Evolutionary conservation across 2,113 vertebrate genomes (phyloP).

Genomic region (Tricholaema leucomelas): DNA sequence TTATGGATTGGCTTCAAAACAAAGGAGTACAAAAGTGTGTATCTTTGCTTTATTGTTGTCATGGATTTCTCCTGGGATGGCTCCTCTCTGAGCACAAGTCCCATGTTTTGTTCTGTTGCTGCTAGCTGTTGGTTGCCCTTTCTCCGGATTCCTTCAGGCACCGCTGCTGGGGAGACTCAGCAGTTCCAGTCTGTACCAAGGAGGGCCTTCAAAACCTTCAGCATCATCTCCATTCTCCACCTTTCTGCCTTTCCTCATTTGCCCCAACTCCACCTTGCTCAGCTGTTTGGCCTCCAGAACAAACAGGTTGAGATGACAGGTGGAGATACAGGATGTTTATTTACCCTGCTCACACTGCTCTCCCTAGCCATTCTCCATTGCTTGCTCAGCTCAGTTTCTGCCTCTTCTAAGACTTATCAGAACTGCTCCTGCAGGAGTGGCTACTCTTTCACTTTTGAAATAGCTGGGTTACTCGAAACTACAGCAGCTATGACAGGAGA

Average conservation of each 20-base stretch:
- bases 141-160: neutral
- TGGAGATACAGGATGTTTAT: neutral
- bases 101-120: neutral
- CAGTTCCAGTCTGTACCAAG: fast-evolving
- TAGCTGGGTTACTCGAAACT: neutral
- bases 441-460: neutral
- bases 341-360: neutral
- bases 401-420: neutral
- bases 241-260: neutral
- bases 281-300: neutral
- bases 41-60: neutral
- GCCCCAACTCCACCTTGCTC: neutral
- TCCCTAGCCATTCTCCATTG: fast-evolving
- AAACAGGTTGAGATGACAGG: neutral
- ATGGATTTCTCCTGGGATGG: neutral
- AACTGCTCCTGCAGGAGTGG: neutral
- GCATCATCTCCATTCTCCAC: neutral
- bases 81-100: neutral
- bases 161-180: neutral
- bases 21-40: neutral
- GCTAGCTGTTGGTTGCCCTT: neutral
- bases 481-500: neutral
- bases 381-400: neutral
- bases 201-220: neutral
- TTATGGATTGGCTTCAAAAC: neutral